phyloP scores from a whole-genome alignment of 2,113 vertebrate species.

The Oophaga pumilio region DNA sequence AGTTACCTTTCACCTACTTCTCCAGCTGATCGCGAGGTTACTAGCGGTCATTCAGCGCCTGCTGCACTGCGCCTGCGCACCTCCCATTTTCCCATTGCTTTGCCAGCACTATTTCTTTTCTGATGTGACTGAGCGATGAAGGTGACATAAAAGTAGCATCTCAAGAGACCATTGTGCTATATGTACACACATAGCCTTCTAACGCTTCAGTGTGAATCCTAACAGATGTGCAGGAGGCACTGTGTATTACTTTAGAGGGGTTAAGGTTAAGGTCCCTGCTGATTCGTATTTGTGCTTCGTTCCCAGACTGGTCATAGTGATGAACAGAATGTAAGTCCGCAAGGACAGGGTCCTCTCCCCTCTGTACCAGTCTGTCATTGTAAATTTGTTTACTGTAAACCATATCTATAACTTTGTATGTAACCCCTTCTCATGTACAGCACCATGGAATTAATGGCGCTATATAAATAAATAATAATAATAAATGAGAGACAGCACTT shows the following conservation, averaged over 20 bases:
- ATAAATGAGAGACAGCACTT: neutral
- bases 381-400: too few species aligned
- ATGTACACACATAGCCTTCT: neutral
- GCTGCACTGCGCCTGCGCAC: neutral
- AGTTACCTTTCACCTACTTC: constrained; percentile 59
- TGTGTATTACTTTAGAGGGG: neutral
- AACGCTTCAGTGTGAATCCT: neutral
- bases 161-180: neutral
- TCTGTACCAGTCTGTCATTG: too few species aligned
- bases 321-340: too few species aligned
- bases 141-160: neutral
- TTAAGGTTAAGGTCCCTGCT: neutral
- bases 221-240: neutral
- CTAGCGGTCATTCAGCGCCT: constrained; percentile 26
- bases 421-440: too few species aligned
- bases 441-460: too few species aligned
- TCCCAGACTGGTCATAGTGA: neutral
- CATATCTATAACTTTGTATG: too few species aligned
- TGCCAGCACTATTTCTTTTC: neutral
- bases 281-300: neutral
- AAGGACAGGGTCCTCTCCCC: too few species aligned
- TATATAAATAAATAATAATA: too few species aligned
- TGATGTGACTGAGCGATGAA: neutral
- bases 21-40: constrained; percentile 55
- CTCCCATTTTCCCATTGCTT: neutral